Evolutionary conservation across 2,113 vertebrate species (phyloP).

Genomic region (Mesembrinibis cayennensis): DNA sequence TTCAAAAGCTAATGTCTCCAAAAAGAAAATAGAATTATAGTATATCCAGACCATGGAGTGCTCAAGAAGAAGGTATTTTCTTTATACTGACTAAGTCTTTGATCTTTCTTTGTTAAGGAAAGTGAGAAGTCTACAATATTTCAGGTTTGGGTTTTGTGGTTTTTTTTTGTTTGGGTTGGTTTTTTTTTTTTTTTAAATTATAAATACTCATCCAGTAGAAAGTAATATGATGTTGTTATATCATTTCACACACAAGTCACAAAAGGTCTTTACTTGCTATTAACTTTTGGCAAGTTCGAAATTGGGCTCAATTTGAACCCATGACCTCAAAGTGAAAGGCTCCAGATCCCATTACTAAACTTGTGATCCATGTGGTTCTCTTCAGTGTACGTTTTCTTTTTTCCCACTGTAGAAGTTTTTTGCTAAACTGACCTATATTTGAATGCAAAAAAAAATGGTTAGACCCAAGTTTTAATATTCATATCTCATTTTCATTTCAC

Average conservation of each 20-base stretch:
- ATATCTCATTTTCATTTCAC: background rate
- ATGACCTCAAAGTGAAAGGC: background rate
- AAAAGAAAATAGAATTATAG: background rate
- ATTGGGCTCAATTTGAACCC: background rate
- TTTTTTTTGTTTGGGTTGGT: background rate
- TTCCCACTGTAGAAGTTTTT: background rate
- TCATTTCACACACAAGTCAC: background rate
- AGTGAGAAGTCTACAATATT: background rate
- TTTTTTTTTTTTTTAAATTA: background rate
- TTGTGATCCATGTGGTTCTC: background rate
- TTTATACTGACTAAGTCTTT: background rate
- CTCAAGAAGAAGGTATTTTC: background rate
- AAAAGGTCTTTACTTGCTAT: background rate
- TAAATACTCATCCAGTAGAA: background rate
- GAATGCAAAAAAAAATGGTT: background rate
- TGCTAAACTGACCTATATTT: background rate
- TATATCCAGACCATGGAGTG: background rate
- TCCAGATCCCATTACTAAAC: background rate
- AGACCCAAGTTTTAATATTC: background rate
- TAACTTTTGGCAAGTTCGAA: background rate
- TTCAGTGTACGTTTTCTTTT: background rate
- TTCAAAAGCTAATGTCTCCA: background rate
- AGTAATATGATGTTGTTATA: background rate
- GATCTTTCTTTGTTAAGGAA: background rate
- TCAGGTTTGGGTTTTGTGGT: rapidly evolving